phyloP scores from a whole-genome alignment of 2,888 invertebrate genomes.

The Cosmia pyralina region DNA sequence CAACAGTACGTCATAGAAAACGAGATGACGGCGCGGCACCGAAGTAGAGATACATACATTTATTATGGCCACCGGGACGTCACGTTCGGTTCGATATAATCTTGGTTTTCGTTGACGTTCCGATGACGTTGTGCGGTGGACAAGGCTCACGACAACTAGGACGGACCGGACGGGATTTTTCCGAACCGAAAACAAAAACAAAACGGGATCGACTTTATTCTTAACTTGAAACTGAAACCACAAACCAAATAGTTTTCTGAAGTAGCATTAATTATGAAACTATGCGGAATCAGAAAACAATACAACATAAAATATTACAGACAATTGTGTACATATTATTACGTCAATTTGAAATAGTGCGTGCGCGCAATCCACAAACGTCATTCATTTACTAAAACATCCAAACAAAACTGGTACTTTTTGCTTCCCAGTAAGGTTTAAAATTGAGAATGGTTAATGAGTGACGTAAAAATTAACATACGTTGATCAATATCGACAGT shows the following conservation, averaged over 20 bases:
- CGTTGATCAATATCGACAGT: conserved; percentile 16
- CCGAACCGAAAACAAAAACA: neutral
- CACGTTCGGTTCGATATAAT: no score
- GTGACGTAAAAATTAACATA: conserved; percentile 3
- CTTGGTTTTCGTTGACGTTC: no score
- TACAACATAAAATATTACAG: conserved; percentile 16
- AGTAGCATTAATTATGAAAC: neutral
- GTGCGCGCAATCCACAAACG: conserved; percentile 18
- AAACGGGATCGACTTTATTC: neutral
- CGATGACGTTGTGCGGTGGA: no score
- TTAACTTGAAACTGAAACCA: neutral
- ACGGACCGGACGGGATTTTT: neutral
- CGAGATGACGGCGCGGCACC: no score
- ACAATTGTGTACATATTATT: conserved; percentile 26
- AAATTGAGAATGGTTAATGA: neutral
- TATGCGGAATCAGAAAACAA: conserved; percentile 35
- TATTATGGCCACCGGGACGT: no score
- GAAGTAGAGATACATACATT: no score
- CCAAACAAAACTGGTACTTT: conserved; percentile 6
- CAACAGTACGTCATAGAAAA: no score
- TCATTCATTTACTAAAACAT: conserved; percentile 24
- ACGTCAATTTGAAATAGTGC: conserved; percentile 48
- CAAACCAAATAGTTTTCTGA: neutral
- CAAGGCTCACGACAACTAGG: neutral
- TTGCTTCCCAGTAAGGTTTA: rapidly evolving